Evolutionary conservation across 2,888 invertebrate genomes (phyloP).

Genomic region (Teleiodes luculella): DNA sequence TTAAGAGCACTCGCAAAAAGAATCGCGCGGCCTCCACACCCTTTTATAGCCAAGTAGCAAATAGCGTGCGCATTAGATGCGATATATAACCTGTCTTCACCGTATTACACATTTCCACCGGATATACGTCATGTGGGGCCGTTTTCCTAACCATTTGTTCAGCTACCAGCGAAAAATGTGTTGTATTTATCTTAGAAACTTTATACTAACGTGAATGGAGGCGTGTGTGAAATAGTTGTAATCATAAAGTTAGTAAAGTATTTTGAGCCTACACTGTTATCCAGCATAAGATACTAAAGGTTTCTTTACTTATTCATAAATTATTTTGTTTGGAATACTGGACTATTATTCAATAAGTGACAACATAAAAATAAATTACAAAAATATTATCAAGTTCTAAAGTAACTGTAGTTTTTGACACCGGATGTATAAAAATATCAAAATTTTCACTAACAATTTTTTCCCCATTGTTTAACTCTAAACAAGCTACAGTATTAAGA

Average conservation of each 20-base stretch:
- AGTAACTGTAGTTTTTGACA: no score
- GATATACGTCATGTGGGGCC: constrained; percentile 56
- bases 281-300: no score
- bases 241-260: no score
- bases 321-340: no score
- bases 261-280: no score
- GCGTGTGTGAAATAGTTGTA: no score
- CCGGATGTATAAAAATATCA: no score
- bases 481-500: not conserved
- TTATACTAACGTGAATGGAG: not conserved
- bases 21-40: not conserved
- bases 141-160: constrained; percentile 54
- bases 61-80: constrained; percentile 48
- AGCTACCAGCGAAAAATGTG: constrained; percentile 47
- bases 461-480: not conserved
- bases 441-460: no score
- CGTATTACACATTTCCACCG: constrained; percentile 54
- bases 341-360: no score
- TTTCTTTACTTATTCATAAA: no score
- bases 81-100: constrained; percentile 56
- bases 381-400: no score
- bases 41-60: constrained; percentile 29
- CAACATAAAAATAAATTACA: no score
- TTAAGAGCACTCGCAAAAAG: constrained; percentile 10
- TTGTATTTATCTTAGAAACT: constrained; percentile 39